phyloP scores from a whole-genome alignment of 1,140 invertebrate species.

The Pinna nobilis region DNA sequence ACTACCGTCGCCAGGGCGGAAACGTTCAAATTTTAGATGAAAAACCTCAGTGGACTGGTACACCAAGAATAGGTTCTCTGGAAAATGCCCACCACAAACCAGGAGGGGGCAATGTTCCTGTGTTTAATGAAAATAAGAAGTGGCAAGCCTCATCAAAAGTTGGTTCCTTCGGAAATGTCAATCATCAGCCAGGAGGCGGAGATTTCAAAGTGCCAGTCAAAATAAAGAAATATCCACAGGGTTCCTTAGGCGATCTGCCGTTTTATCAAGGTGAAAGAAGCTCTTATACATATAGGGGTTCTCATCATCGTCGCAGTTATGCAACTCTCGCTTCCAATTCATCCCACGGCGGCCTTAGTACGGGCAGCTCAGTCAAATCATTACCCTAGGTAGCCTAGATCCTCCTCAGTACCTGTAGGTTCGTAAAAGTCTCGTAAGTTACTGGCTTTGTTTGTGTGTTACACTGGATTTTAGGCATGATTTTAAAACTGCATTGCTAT shows the following conservation, averaged over 20 bases:
- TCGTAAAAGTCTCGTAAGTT: too few relatives aligned
- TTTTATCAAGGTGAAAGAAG: slow-evolving; percentile 9
- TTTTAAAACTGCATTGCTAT: too few relatives aligned
- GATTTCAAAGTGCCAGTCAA: slow-evolving; percentile 49
- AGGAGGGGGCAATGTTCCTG: slow-evolving; percentile 62
- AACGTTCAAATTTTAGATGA: slow-evolving; percentile 59
- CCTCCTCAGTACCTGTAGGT: too few relatives aligned
- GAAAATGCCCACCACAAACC: slow-evolving; percentile 78
- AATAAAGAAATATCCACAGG: slow-evolving; percentile 31
- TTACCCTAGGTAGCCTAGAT: too few relatives aligned
- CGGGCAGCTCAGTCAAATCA: too few relatives aligned
- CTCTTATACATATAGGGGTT: too few relatives aligned
- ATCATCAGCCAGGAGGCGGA: slow-evolving; percentile 62
- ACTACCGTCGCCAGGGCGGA: slow-evolving; percentile 58
- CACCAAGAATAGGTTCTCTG: slow-evolving; percentile 62
- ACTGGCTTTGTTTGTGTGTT: too few relatives aligned
- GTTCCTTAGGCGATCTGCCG: slow-evolving; percentile 31
- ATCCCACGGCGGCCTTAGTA: too few relatives aligned
- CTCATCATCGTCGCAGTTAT: too few relatives aligned
- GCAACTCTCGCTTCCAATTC: too few relatives aligned
- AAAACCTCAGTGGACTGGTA: slow-evolving; percentile 58
- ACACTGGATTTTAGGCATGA: too few relatives aligned
- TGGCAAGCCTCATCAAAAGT: slow-evolving; percentile 49
- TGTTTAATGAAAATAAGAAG: slow-evolving; percentile 82
- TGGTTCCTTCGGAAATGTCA: slow-evolving; percentile 58